These are phyloP conservation scores for Drosophila equinoxialis DNA, from an alignment of 1,140 invertebrate species.

Conservation along the genomic window DNA sequence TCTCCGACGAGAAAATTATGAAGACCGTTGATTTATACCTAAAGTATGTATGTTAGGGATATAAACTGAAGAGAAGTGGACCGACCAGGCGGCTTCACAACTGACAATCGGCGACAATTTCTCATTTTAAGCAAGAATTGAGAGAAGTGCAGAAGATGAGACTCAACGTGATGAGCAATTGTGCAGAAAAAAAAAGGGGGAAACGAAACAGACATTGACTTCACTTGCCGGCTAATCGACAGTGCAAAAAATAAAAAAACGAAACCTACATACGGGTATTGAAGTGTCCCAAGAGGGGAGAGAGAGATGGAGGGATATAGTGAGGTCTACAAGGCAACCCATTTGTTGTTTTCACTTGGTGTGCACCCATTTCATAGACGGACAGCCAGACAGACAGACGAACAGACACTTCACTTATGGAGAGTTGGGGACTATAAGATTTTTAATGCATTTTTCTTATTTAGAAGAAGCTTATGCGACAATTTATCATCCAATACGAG, in stretches of 20 bases:
- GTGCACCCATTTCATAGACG: constrained; percentile 74
- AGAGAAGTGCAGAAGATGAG: constrained; percentile 17
- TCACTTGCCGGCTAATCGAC: constrained; percentile 75
- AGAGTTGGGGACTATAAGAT: constrained; percentile 2
- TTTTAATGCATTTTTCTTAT: constrained; percentile 17
- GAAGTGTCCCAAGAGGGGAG: background rate
- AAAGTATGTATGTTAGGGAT: constrained; percentile 10
- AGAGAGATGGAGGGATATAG: constrained; percentile 34
- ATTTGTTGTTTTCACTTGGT: constrained; percentile 77
- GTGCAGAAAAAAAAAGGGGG: constrained; percentile 36
- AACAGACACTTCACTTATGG: constrained; percentile 39
- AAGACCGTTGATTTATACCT: constrained; percentile 70
- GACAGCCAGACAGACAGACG: constrained; percentile 5
- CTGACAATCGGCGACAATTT: constrained; percentile 74
- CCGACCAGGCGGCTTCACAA: constrained; percentile 27
- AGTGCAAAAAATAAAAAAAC: constrained; percentile 51
- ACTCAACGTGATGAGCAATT: constrained; percentile 72
- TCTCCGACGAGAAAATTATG: constrained; percentile 55
- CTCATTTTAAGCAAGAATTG: constrained; percentile 43
- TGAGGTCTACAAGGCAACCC: constrained; percentile 66
- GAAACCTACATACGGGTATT: constrained; percentile 39
- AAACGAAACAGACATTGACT: constrained; percentile 66
- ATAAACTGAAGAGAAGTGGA: constrained; percentile 10
- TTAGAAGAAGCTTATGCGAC: constrained; percentile 13
- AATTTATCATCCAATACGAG: background rate